Evolutionary conservation across 2,113 vertebrate species (phyloP), one percentile per base, ranked within the genome.

Genomic region (Aspidoscelis tigris): DNA sequence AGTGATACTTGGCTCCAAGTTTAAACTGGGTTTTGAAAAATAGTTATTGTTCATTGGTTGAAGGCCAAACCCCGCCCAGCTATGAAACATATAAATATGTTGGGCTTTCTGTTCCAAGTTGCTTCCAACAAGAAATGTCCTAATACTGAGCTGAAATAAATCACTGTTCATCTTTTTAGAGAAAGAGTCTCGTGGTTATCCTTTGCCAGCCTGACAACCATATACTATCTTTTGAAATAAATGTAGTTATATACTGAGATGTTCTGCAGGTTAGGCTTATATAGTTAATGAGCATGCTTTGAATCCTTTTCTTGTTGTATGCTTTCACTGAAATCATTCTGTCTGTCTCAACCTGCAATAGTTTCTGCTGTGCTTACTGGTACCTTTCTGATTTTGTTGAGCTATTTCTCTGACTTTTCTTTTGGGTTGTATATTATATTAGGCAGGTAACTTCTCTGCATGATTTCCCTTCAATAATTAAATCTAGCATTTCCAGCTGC

Each of bases 401-500:
- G 89, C 82, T 84, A 91, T 91, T 93, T 87, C 82, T 66, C 8
- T 80, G 80, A 89, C 71, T 95, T 91, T 75, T 43, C 76, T 50
- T 87, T 83, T 87, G 93, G 90, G 85, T 87, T 94, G 85, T 93
- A 96, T 94, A 93, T 95, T 88, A 91, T 92, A 76, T 88, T 92
- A 84, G 88, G 89, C 86, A 94, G 89, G 85, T 82, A 95, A 93
- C 81, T 92, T 94, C 93, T 94, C 91, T 92, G 94, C 93, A 93
- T 95, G 93, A 94, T 93, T 96, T 96, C 91, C 93, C 88, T 88
- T 87, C 83, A 71, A 89, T 95, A 95, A 95, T 95, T 96, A 96
- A 95, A 94, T 95, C 90, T 95, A 95, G 84, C 88, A 89, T 94
- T 95, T 95, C 88, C 93, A 95, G 91, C 91, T 93, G 90, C 86